Evolutionary conservation across 2,113 vertebrate species (phyloP).

Genomic region (Gambusia affinis): DNA sequence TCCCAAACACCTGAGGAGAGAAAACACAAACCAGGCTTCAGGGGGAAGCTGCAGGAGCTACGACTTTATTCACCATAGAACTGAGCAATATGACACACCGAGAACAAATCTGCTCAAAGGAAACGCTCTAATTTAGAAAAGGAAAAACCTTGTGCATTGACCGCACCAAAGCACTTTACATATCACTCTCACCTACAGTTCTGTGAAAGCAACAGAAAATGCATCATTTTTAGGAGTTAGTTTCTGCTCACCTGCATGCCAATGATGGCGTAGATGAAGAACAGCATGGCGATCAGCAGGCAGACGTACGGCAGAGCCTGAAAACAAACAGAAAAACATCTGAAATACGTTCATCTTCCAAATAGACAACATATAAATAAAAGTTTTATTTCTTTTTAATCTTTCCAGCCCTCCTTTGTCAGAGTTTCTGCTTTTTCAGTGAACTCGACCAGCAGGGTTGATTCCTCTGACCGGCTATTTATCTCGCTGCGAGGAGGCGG

Average conservation of each 20-base stretch:
- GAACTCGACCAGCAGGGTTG: slow-evolving; percentile 25
- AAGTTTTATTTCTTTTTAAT: not conserved
- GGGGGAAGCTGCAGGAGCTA: not conserved
- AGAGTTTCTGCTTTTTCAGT: slow-evolving; percentile 32
- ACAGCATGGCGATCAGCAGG: slow-evolving; percentile 97
- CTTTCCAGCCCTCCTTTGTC: not conserved
- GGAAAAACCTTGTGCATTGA: no score
- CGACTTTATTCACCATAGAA: not conserved
- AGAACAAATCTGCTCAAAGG: no score
- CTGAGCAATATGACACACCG: no score
- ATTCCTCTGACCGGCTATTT: slow-evolving; percentile 50
- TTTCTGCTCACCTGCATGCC: slow-evolving; percentile 92
- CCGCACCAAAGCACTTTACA: no score
- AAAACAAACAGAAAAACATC: slow-evolving; percentile 21
- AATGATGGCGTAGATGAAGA: slow-evolving; percentile 99
- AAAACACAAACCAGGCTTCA: not conserved
- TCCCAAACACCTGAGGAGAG: slow-evolving; percentile 91
- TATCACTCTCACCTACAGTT: not conserved
- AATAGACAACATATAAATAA: not conserved
- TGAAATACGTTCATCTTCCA: not conserved
- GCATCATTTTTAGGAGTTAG: not conserved
- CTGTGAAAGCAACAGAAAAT: not conserved
- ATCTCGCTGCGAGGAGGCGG: slow-evolving; percentile 16
- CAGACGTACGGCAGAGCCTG: slow-evolving; percentile 97
- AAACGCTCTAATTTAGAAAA: no score